A percentile compares a stretch with the other conserved stretches of the same genome.
These are phyloP conservation scores for Probosciger aterrimus DNA, from an alignment of 2,113 vertebrate genomes.

Conservation along the genomic window DNA sequence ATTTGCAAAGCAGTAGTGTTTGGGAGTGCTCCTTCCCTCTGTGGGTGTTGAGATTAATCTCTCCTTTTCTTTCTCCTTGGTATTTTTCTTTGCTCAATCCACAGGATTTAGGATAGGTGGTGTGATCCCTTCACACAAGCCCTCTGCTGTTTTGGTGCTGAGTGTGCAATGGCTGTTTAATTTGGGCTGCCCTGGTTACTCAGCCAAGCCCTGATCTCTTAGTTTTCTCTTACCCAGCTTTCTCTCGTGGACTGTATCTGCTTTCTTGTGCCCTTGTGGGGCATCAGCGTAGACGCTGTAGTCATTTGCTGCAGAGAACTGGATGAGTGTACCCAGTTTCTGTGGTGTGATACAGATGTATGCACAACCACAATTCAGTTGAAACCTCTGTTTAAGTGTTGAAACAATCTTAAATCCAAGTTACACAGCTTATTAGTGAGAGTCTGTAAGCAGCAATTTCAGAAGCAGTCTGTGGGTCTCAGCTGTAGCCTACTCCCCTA, in stretches of 20 bases:
- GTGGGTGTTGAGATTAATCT: not conserved
- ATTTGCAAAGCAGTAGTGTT: not conserved
- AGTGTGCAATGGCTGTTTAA: not conserved
- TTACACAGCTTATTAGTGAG: not conserved
- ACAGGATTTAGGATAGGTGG: not conserved
- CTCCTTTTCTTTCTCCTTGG: not conserved
- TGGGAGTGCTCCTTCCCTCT: not conserved
- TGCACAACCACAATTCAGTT: not conserved
- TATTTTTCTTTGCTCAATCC: not conserved
- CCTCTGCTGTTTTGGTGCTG: not conserved
- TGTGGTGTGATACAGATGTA: not conserved
- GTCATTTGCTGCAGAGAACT: fast-evolving
- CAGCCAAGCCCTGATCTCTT: not conserved
- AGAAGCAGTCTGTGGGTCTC: not conserved
- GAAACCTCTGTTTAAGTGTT: not conserved
- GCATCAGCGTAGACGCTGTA: fast-evolving
- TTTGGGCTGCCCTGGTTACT: not conserved
- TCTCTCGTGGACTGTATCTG: fast-evolving
- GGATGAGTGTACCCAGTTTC: not conserved
- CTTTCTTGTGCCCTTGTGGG: fast-evolving
- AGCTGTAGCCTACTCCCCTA: not conserved
- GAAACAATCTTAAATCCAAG: not conserved
- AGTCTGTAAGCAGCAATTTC: slow-evolving; percentile 23
- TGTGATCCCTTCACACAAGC: not conserved
- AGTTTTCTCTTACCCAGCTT: not conserved